Base-by-base conservation (phyloP, 2,888 invertebrate genomes). In the Drosophila affinis region DNA sequence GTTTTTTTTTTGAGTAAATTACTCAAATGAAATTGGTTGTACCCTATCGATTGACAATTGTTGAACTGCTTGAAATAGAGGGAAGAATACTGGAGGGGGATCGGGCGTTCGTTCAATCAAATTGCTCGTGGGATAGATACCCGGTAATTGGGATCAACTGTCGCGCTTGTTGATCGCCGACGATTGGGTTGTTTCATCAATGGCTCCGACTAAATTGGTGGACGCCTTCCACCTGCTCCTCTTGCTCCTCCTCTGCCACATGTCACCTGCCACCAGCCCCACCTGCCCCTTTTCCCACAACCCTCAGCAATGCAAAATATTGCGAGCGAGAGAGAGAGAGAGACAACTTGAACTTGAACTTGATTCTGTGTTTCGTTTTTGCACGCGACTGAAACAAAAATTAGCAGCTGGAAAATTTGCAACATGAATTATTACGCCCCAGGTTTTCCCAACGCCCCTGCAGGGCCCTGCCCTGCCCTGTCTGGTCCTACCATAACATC, bases 41-140 rank as follows among this genome's bases (percentile, higher is more conserved):
- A 74, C 76, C 74, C 68, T 74, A 78, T 83, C 68, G 81, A 75
- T 70, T 69, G 79, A 65, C 77, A 83, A 86, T 83, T 86, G 83
- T 69, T 69, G 72, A 79, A 62, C 65, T 68, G 59, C 32, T 51
- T 44, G 48, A 27, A n/a, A 21, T 32, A 17, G 17, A 29, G 27
- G 18, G n/a, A 32, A 10, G n/a, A 7, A 39, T 24, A 5, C 39
- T n/a, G 39, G 14, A 39, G 14, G 39, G 2, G 14, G 39, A n/a
- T 39, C 39, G 39, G 45, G n/a, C 34, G 24, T 39, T 32, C 48
- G 77, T 49, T 85, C 77, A 75, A 82, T 80, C 73, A 75, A 83
- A 79, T 67, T 64, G 67, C 51, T 67, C 14, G 75, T 62, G 79
- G 73, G 72, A 77, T 85, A n/a, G 39, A 39, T 39, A 14, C 14